phyloP scores from a whole-genome alignment of 2,888 invertebrate genomes.

The Cheilosia soror region DNA sequence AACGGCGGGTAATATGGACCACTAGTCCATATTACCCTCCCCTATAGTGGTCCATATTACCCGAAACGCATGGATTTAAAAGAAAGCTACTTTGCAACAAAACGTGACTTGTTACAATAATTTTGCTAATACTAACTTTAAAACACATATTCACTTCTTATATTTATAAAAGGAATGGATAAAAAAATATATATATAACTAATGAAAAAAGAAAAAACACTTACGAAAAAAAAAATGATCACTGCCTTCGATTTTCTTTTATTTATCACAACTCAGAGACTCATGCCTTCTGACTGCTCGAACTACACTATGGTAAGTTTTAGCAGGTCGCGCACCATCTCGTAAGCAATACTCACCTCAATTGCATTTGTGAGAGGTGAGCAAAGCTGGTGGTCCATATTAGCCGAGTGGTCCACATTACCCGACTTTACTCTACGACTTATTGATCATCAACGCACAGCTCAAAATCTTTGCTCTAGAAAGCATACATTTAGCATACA shows the following conservation, averaged over 20 bases:
- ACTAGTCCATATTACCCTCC: neutral
- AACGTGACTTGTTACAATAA: neutral
- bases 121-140: neutral
- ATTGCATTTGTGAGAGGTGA: no score
- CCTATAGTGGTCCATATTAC: neutral
- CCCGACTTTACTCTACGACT: no score
- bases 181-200: neutral
- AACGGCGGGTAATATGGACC: neutral
- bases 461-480: no score
- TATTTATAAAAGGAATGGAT: neutral
- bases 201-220: neutral
- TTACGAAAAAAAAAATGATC: neutral
- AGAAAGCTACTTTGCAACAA: neutral
- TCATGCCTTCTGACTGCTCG: no score
- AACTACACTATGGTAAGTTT: no score
- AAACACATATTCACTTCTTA: conserved; percentile 1
- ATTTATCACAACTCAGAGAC: no score
- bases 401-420: no score
- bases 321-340: no score
- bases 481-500: no score
- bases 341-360: no score
- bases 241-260: neutral
- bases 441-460: no score
- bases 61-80: neutral
- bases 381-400: no score